These are phyloP conservation scores for Scartelaos histophorus DNA, from an alignment of 2,113 vertebrate species.

Conservation along the genomic window DNA sequence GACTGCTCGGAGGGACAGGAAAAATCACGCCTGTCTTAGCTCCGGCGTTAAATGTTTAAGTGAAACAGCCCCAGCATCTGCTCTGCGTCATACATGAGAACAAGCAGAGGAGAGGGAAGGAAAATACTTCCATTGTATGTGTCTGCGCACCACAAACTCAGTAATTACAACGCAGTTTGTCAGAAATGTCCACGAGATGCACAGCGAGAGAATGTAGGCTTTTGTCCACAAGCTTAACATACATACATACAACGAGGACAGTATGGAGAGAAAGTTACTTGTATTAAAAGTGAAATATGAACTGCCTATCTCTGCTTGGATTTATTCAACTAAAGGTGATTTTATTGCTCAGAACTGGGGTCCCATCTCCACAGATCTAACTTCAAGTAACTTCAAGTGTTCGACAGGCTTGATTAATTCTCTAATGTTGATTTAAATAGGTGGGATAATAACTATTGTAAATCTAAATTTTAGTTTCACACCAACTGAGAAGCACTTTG, in stretches of 20 bases:
- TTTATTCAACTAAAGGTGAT: too few species aligned
- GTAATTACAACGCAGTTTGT: not conserved
- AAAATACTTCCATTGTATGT: not conserved
- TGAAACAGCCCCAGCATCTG: not conserved
- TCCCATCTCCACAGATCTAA: too few species aligned
- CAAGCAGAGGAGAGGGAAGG: not conserved
- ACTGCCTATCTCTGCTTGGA: too few species aligned
- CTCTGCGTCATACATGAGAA: not conserved
- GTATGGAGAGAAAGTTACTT: too few species aligned
- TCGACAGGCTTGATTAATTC: too few species aligned
- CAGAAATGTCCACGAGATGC: not conserved
- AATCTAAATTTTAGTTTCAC: too few species aligned
- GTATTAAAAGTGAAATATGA: too few species aligned
- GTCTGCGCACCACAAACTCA: not conserved
- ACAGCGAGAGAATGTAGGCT: not conserved
- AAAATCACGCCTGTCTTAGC: conserved; percentile 36
- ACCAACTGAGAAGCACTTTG: too few species aligned
- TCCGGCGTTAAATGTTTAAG: conserved; percentile 24
- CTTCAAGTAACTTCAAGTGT: too few species aligned
- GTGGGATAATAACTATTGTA: too few species aligned
- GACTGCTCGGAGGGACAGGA: conserved; percentile 3
- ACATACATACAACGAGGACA: not conserved
- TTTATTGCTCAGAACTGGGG: too few species aligned
- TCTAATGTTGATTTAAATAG: too few species aligned
- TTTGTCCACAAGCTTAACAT: not conserved